phyloP scores from a whole-genome alignment of 2,888 invertebrate genomes.

The Rosalia funebris region DNA sequence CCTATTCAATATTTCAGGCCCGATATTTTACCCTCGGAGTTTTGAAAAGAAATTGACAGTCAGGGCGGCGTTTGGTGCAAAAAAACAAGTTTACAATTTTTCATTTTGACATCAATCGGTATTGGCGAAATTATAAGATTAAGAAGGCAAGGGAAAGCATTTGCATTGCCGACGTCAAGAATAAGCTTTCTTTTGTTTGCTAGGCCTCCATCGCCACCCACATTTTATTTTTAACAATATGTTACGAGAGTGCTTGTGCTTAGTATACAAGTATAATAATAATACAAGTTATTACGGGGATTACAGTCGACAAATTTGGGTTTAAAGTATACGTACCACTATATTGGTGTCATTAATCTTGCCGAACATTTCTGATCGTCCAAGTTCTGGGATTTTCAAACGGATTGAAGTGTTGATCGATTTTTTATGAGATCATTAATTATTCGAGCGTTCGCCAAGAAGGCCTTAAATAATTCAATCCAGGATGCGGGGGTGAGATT shows the following conservation, averaged over 20 bases:
- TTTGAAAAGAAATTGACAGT: no score
- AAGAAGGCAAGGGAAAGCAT: conserved; percentile 8
- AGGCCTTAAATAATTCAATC: conserved; percentile 6
- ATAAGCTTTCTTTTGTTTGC: conserved; percentile 14
- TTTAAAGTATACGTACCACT: no score
- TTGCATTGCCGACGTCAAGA: conserved; percentile 16
- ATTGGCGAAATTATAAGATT: neutral
- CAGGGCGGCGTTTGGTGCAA: no score
- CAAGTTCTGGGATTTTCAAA: neutral
- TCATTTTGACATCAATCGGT: neutral
- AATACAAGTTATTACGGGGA: no score
- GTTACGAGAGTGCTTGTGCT: neutral
- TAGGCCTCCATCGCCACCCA: conserved; percentile 5
- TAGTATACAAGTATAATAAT: no score
- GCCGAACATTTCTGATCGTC: neutral
- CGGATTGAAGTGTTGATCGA: conserved; percentile 1
- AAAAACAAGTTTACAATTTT: no score
- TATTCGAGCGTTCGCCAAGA: conserved; percentile 8
- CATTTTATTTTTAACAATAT: conserved; percentile 1
- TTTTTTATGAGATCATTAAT: conserved; percentile 17
- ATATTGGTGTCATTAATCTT: conserved; percentile 10
- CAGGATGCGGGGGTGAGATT: neutral
- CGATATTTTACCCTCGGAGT: no score
- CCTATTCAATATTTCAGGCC: no score
- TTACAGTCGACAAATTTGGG: no score